Base-by-base conservation (phyloP, 2,888 invertebrate species). In the Drosophila monieri region DNA sequence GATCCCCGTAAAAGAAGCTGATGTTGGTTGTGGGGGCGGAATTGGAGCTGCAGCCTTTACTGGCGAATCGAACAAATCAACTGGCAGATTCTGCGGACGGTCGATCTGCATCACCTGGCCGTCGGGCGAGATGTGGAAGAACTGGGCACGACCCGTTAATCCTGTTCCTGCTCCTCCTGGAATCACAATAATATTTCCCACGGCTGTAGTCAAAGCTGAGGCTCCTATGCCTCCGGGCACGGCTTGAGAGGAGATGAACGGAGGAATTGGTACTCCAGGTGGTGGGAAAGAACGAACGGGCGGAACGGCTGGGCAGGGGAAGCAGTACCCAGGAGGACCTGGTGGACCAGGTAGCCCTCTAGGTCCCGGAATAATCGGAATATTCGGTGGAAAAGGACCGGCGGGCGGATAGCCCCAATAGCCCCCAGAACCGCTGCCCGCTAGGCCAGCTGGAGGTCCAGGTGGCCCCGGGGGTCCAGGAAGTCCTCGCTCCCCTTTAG, bases 291-390 rank as follows among this genome's bases (percentile, higher is more conserved):
- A 4, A n/a, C 39, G 21, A 1, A 59, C 4, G 0, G 71, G 68
- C 1, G 57, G 57, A 12, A 32, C n/a, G 0, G 59, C 61, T 12
- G 83, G 83, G n/a, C 84, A 84, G 21, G 78, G 85, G 9, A 85
- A 85, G 25, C 84, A 84, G 37, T 70, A 79, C 25, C 84, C 85
- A 4, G 88, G 87, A 0, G 85, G 75, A n/a, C 85, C 85, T 0
- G 85, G 86, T 5, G 85, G 85, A 12, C 84, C 83, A 0, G 84
- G 84, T 18, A 77, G n/a, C 0, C 84, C 83, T 5, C 79, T 54
- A 0, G 85, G 87, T 6, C 83, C 83, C 1, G 69, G 64, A 0
- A 78, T 25, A 12, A 81, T 61, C 0, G 54, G 61, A 5, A 72
- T 8, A 25, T 68, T 59, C 2, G 64, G 76, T 9, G 51, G 64